These are phyloP conservation scores for Rhagologus leucostigma DNA, from an alignment of 2,113 vertebrate species.

Conservation along the genomic window DNA sequence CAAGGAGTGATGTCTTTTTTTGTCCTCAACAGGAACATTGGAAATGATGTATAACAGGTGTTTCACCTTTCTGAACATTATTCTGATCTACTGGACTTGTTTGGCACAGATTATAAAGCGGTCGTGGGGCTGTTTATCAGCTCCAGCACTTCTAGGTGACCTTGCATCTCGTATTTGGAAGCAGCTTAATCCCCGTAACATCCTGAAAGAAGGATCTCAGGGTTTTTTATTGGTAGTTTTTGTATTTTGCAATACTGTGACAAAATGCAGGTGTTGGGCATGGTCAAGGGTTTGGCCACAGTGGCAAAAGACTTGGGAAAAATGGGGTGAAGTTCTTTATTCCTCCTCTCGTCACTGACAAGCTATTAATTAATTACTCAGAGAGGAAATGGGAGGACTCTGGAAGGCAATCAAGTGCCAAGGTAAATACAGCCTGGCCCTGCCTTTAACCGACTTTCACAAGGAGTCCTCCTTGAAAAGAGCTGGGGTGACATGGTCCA, in stretches of 20 bases:
- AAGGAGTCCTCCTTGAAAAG: background rate
- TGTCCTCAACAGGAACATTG: background rate
- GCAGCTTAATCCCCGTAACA: background rate
- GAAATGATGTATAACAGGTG: background rate
- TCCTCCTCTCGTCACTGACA: background rate
- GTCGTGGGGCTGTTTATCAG: rapidly evolving
- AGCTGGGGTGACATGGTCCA: rapidly evolving
- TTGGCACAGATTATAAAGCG: background rate
- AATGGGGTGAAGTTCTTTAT: background rate
- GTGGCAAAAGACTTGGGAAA: background rate
- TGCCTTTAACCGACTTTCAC: background rate
- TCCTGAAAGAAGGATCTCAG: background rate
- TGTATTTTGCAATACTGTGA: background rate
- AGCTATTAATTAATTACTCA: background rate
- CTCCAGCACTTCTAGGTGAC: background rate
- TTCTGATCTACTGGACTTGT: background rate
- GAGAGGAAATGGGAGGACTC: background rate
- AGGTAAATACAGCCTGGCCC: background rate
- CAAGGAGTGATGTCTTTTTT: background rate
- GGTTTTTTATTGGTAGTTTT: background rate
- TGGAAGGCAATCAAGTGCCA: background rate
- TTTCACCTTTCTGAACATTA: background rate
- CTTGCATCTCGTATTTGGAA: background rate
- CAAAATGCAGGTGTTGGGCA: background rate
- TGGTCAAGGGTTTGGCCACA: background rate